Base-by-base conservation (phyloP, 2,888 invertebrate species). In the Trilocha varians region DNA sequence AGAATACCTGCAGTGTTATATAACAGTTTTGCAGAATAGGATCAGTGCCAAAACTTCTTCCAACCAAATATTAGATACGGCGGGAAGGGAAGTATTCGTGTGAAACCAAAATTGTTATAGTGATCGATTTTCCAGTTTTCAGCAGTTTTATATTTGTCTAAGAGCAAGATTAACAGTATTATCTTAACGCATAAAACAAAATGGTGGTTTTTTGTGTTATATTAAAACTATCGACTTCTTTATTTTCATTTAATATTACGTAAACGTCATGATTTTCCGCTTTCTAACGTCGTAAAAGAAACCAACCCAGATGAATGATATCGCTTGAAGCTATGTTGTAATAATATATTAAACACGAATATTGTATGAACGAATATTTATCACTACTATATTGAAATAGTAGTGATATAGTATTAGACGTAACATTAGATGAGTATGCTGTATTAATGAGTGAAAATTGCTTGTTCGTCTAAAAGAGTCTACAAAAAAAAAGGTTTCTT, bases 1-100 rank as follows among this genome's bases (percentile, higher is more conserved):
- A 52, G 58, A 55, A 59, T 72, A 78, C 74, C 82, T 80, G 83
- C 83, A 83, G 56, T 69, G 67, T 83, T 79, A 75, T 65, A 68
- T 75, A 80, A 83, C 66, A 52, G 59, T 65, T 70, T 77, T 68
- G 79, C 78, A 67, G 75, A 74, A 65, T 62, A 65, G 69, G 70
- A 65, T 61, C 52, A 65, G 62, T 80, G 79, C 78, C 80, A 80
- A 82, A 73, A 70, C 66, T 69, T 70, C 62, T 65, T 65, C 25
- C 25, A 9, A 25, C 25, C 25, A 11, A 25, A 25, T 25, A 25
- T 38, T 46, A 37, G 48, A 46, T 13, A 9, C 34, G 5, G 18
- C 3, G 8, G 32, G 14, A 11, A 36, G 40, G 35, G 35, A 35
- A 40, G 25, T 37, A 34, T 34, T 47, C 45, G 46, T 53, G 44